A percentile compares a stretch with the other conserved stretches of the same genome.
These are phyloP conservation scores for Minunthozetes semirufus DNA, from an alignment of 2,888 invertebrate genomes.

Conservation along the genomic window DNA sequence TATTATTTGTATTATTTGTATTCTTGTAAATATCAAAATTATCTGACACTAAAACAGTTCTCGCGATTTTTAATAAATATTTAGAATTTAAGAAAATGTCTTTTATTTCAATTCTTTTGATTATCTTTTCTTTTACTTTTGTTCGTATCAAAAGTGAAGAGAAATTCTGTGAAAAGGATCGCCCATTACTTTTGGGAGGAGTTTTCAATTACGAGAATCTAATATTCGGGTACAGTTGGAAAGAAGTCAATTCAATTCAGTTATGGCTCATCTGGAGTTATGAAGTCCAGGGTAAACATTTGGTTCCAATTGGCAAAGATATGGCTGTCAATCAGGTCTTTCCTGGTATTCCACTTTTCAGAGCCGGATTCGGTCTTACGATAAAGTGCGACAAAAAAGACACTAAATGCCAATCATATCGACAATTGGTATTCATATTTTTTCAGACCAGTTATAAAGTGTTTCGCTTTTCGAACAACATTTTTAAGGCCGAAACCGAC, in stretches of 20 bases:
- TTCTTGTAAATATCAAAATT: too few relatives aligned
- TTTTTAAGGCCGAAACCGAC: not conserved
- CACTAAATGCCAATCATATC: not conserved
- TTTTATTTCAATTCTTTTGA: too few relatives aligned
- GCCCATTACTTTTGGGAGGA: not conserved
- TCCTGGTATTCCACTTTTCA: not conserved
- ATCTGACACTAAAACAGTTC: too few relatives aligned
- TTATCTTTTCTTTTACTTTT: not conserved
- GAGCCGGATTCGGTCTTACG: not conserved
- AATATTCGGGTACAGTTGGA: constrained; percentile 2
- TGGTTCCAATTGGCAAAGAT: not conserved
- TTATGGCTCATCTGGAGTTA: not conserved
- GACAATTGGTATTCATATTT: constrained; percentile 6
- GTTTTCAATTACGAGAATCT: constrained; percentile 12
- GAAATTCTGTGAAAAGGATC: constrained; percentile 1
- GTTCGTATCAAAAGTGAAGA: not conserved
- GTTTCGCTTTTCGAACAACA: not conserved
- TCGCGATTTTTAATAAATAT: too few relatives aligned
- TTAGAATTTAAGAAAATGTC: too few relatives aligned
- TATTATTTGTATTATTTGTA: too few relatives aligned
- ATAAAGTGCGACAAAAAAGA: not conserved
- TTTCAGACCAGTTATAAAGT: constrained; percentile 7
- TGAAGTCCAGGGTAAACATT: not conserved
- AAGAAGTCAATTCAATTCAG: not conserved
- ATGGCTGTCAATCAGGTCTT: not conserved